phyloP scores from a whole-genome alignment of 1,140 invertebrate species.

The Trichomalopsis sarcophagae region DNA sequence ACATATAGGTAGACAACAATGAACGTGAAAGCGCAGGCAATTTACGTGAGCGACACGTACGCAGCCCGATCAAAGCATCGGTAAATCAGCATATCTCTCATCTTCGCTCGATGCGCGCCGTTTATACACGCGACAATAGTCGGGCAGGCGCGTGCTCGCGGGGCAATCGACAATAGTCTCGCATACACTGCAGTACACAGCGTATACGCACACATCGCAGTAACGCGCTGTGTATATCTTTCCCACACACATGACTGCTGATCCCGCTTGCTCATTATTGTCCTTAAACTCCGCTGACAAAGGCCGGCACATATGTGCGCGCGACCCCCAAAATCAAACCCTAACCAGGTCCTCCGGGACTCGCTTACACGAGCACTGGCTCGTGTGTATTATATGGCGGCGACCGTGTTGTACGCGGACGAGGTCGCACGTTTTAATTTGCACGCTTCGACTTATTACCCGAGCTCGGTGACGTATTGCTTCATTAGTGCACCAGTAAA shows the following conservation, averaged over 20 bases:
- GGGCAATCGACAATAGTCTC: not conserved
- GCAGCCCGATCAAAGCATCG: slow-evolving; percentile 7
- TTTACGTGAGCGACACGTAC: slow-evolving; percentile 4
- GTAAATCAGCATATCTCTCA: slow-evolving; percentile 39
- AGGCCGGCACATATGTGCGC: slow-evolving; percentile 56
- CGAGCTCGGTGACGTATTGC: slow-evolving; percentile 43
- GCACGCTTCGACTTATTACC: slow-evolving; percentile 50
- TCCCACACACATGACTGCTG: slow-evolving; percentile 62
- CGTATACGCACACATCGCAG: not conserved
- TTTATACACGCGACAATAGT: slow-evolving; percentile 31
- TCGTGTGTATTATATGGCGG: not conserved
- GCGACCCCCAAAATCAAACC: slow-evolving; percentile 59
- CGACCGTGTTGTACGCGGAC: too few species aligned
- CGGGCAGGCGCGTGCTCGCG: not conserved
- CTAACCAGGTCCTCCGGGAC: slow-evolving; percentile 59
- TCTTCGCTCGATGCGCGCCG: slow-evolving; percentile 22
- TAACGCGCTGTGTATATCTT: slow-evolving; percentile 56
- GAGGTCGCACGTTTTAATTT: slow-evolving; percentile 51
- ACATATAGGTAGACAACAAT: not conserved
- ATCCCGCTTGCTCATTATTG: slow-evolving; percentile 61
- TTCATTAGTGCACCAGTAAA: slow-evolving; percentile 41
- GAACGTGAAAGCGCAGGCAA: not conserved
- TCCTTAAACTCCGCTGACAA: slow-evolving; percentile 54
- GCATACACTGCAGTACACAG: not conserved
- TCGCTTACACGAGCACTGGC: not conserved